Conservation (phyloP, 2,888 invertebrate genomes). For the Graphium colonna region DNA sequence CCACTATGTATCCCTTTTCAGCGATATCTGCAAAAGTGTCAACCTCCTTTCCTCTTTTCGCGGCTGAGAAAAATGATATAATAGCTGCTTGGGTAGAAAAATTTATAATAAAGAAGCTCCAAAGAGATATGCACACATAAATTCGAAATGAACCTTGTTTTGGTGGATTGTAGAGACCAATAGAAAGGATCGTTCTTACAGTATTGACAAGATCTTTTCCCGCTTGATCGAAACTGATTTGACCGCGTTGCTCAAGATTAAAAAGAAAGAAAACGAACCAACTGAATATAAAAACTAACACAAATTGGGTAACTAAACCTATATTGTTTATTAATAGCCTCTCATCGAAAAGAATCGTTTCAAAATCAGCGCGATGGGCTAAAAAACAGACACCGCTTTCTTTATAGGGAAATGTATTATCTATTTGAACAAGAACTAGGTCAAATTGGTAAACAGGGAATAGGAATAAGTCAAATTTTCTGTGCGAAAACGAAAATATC, state of each 20-base stretch:
- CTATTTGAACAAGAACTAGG: conserved; percentile 52
- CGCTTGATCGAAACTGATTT: conserved; percentile 47
- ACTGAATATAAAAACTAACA: conserved; percentile 48
- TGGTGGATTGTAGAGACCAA: conserved; percentile 53
- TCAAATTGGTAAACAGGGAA: conserved; percentile 64
- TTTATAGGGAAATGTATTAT: conserved; percentile 51
- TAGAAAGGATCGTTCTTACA: conserved; percentile 49
- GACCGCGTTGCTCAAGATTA: conserved; percentile 41
- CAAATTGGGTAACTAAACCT: conserved; percentile 36
- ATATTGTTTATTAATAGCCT: conserved; percentile 43
- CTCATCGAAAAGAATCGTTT: conserved; percentile 53
- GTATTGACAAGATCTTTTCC: conserved; percentile 65
- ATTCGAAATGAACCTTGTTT: conserved; percentile 51
- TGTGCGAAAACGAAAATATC: conserved; percentile 49
- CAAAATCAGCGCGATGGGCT: conserved; percentile 57
- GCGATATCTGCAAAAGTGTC: conserved; percentile 67
- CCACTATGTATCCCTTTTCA: conserved; percentile 57
- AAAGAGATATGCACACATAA: conserved; percentile 54
- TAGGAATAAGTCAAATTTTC: conserved; percentile 57
- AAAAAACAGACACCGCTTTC: conserved; percentile 66
- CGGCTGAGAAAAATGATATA: conserved; percentile 63
- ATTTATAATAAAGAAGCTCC: conserved; percentile 66
- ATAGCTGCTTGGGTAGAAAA: conserved; percentile 67
- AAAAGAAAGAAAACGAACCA: conserved; percentile 59
- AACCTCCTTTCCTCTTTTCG: conserved; percentile 62